Evolutionary conservation across 2,797 vertebrate species (phyloP).

Genomic region (Chlorospingus semifuscus): DNA sequence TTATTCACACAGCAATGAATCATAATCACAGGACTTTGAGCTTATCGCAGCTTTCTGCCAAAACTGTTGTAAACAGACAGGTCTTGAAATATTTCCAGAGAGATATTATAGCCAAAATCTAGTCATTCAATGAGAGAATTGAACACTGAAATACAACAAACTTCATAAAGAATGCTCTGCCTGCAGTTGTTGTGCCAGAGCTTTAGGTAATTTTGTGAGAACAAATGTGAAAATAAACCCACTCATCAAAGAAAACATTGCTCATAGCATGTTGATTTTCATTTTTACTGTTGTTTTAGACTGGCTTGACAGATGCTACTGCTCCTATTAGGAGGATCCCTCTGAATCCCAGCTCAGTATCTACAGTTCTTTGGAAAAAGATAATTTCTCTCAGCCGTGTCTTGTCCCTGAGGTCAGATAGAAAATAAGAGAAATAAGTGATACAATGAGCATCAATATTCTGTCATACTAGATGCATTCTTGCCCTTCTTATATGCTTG

Average conservation of each 20-base stretch:
- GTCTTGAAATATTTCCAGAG: conserved; percentile 13
- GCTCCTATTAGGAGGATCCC: not conserved
- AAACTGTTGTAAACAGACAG: not conserved
- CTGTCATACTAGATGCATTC: not conserved
- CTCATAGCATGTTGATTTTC: not conserved
- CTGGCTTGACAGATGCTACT: not conserved
- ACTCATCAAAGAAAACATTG: not conserved
- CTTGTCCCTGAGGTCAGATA: not conserved
- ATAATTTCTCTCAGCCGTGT: not conserved
- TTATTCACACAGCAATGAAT: conserved; percentile 9
- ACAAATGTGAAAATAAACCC: not conserved
- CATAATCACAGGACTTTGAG: not conserved
- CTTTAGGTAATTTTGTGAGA: not conserved
- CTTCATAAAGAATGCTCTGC: not conserved
- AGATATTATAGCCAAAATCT: not conserved
- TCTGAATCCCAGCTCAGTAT: not conserved
- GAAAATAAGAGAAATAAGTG: not conserved
- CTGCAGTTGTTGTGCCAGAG: not conserved
- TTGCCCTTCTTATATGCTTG: not conserved
- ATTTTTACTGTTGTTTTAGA: not conserved
- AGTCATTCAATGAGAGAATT: not conserved
- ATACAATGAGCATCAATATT: not conserved
- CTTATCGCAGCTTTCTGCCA: not conserved
- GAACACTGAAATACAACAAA: not conserved
- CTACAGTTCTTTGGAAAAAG: not conserved